Percentiles rank a stretch among this genome's conserved stretches.
phyloP scores from a whole-genome alignment of 2,113 vertebrate species.

The Glaucomys volans region DNA sequence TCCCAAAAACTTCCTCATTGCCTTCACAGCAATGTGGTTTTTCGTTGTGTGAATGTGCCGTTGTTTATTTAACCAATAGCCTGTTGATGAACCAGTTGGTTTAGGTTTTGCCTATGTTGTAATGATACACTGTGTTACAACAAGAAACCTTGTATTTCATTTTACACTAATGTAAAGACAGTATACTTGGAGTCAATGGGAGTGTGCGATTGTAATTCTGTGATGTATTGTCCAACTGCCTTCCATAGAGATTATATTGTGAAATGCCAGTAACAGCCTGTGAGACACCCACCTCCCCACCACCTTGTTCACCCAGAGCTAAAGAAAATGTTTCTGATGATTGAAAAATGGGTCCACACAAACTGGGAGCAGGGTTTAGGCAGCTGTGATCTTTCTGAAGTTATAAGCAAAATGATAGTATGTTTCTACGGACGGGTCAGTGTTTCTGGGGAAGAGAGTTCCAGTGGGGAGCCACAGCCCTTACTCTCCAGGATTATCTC shows the following conservation, averaged over 20 bases:
- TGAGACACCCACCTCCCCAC: neutral
- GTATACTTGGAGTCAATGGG: neutral
- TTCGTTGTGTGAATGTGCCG: neutral
- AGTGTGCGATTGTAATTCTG: neutral
- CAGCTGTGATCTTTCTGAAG: neutral
- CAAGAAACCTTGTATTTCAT: neutral
- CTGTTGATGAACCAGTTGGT: neutral
- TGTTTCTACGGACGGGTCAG: neutral
- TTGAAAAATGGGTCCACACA: neutral
- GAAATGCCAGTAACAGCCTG: neutral
- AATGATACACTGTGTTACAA: neutral
- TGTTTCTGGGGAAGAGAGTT: neutral
- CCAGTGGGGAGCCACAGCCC: neutral
- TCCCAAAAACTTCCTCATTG: neutral
- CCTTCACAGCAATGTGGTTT: neutral
- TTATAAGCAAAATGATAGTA: neutral
- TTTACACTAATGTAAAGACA: neutral
- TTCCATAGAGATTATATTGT: rapidly evolving
- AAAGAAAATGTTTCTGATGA: neutral
- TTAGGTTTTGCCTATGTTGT: neutral
- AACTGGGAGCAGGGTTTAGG: neutral
- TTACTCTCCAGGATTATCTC: neutral
- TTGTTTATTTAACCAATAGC: neutral
- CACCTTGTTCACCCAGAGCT: neutral
- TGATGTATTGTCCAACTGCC: neutral